phyloP scores from a whole-genome alignment of 1,140 invertebrate species.

The Sinonovacula constricta region DNA sequence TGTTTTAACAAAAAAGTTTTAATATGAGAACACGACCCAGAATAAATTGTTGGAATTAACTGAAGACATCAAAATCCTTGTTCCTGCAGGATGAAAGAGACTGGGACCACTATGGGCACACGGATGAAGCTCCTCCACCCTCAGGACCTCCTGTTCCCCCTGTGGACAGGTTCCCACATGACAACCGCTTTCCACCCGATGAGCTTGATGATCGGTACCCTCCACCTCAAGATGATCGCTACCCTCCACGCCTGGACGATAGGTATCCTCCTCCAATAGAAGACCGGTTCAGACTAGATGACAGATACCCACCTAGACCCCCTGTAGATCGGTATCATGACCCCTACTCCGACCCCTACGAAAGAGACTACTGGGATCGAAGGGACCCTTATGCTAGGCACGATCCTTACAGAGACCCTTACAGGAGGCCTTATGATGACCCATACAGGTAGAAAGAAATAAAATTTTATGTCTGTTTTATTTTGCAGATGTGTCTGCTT shows the following conservation, averaged over 20 bases:
- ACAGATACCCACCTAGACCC: constrained; percentile 27
- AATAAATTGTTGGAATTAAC: too few relatives aligned
- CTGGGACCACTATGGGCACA: too few relatives aligned
- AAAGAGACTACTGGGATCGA: too few relatives aligned
- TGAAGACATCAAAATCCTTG: too few relatives aligned
- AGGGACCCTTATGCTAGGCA: constrained; percentile 53
- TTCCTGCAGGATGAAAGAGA: too few relatives aligned
- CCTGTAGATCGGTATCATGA: constrained; percentile 3
- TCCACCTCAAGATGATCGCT: neutral
- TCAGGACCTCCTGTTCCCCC: neutral
- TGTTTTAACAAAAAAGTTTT: too few relatives aligned
- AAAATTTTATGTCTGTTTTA: neutral
- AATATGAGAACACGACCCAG: too few relatives aligned
- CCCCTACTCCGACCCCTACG: constrained; percentile 37
- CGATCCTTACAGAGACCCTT: constrained; percentile 46
- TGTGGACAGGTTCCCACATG: neutral
- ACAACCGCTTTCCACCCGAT: neutral
- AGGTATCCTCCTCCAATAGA: neutral
- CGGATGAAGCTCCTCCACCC: too few relatives aligned
- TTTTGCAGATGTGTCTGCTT: neutral
- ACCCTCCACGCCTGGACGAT: neutral
- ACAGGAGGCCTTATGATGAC: constrained; percentile 50
- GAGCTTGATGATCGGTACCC: neutral
- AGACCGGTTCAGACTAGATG: constrained; percentile 15
- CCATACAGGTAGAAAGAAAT: constrained; percentile 49